Evolutionary conservation across 2,797 vertebrate genomes (phyloP).

Genomic region (Cynopterus sphinx): DNA sequence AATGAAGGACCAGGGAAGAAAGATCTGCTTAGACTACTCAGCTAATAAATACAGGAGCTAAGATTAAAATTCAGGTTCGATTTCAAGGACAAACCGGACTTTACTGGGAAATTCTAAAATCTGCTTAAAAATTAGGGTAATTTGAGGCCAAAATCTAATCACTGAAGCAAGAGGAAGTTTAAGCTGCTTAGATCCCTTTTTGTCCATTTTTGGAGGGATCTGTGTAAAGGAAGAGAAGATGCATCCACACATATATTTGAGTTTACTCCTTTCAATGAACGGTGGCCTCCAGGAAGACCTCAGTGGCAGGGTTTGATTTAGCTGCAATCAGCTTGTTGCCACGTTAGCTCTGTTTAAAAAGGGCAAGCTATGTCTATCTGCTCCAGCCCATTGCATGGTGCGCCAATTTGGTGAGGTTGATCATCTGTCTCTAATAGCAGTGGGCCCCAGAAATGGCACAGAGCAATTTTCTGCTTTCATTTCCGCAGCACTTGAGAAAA

Average conservation of each 20-base stretch:
- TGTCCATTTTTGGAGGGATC: not conserved
- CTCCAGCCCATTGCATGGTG: constrained; percentile 70
- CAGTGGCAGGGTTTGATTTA: constrained; percentile 71
- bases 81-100: not conserved
- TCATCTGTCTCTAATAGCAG: constrained; percentile 79
- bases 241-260: constrained; percentile 48
- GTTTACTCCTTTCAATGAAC: constrained; percentile 27
- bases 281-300: constrained; percentile 63
- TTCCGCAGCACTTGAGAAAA: constrained; percentile 78
- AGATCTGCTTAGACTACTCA: not conserved
- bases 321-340: constrained; percentile 81
- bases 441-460: constrained; percentile 77
- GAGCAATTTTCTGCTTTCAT: constrained; percentile 79
- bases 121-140: not conserved
- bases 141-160: not conserved
- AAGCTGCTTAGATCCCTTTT: not conserved
- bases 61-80: not conserved
- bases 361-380: constrained; percentile 62
- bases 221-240: not conserved
- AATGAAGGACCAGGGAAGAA: not conserved
- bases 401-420: constrained; percentile 63
- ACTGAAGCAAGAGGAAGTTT: not conserved
- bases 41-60: not conserved
- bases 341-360: constrained; percentile 77
- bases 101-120: not conserved